phyloP scores from a whole-genome alignment of 1,140 invertebrate species.

The Metopolophium dirhodum region DNA sequence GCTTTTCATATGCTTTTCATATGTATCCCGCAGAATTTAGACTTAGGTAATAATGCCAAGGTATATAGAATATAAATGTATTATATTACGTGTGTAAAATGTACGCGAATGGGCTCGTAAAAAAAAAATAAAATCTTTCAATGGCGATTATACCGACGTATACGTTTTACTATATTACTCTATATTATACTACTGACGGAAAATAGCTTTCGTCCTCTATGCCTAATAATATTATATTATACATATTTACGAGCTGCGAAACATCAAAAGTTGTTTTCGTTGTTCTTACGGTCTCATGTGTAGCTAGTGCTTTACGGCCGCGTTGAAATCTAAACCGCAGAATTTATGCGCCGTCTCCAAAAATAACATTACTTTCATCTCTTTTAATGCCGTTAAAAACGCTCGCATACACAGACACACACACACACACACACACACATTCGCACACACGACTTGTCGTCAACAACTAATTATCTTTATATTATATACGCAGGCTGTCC shows the following conservation, averaged over 20 bases:
- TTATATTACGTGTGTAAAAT: background rate
- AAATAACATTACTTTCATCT: conserved; percentile 41
- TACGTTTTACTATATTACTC: background rate
- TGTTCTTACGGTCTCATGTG: background rate
- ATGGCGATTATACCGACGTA: background rate
- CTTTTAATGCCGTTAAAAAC: conserved; percentile 1
- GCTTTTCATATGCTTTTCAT: background rate
- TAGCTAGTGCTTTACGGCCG: background rate
- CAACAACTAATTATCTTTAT: conserved; percentile 34
- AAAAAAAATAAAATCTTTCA: background rate
- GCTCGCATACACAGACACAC: too few species aligned
- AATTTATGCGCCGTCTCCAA: conserved; percentile 31
- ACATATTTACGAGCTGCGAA: background rate
- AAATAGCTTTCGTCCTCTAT: background rate
- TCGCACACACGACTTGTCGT: conserved; percentile 24
- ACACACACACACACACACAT: too few species aligned
- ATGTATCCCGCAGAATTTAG: background rate
- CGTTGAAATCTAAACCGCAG: conserved; percentile 17
- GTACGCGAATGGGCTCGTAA: background rate
- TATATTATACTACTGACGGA: background rate
- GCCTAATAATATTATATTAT: background rate
- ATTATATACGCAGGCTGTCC: background rate
- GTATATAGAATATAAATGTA: background rate
- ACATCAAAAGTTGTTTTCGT: conserved; percentile 1
- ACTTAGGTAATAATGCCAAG: background rate